Base-by-base conservation (phyloP, 1,140 invertebrate genomes). In the Listronotus oregonensis region DNA sequence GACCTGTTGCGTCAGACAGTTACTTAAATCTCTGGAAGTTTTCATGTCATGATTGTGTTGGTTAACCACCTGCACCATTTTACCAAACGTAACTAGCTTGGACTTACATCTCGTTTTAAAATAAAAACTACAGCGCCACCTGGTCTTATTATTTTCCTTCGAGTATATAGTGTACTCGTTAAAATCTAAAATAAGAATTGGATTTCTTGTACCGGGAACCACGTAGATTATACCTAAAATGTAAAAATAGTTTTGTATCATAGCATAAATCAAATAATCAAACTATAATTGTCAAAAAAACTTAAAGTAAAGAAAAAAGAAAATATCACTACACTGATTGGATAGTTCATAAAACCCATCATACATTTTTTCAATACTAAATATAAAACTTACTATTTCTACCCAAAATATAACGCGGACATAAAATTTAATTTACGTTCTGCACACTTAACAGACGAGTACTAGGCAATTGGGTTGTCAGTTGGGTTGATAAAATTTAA, bases 41-140 rank as follows among this genome's bases (percentile, higher is more conserved):
- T 43, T 57, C 17, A 51, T 27, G 6, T 32, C 32, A 43, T 74
- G 73, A 51, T 73, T 74, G 32, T 74, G 73, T 5, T 68, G 32
- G 34, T 69, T 39, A 32, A 61, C 42, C 4, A 70, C 51, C 42
- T 61, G 51, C 0, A 71, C 68, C 0, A 69, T 39, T 58, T 63
- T 70, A 4, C 70, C 72, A 40, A 52, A 65, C 5, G 73, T 73
- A 11, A 70, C 52, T 12, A 75, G 39, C 49, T 67, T 66, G 7
- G 72, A 66, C 40, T 66, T 70, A 34, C 73, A 75, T 55, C 73
- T 74, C n/a, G 67, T 73, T 57, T 70, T 73, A 32, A 70, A 71
- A 60, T 72, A 73, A 58, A 50, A 67, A n/a, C 32, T 60, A 31
- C 67, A 68, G 1, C 67, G 46, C 67, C 67, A 68, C 59, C 67